Percentiles rank a stretch among this genome's conserved stretches.
phyloP scores from a whole-genome alignment of 1,140 invertebrate genomes.

The Ostrea denselamellosa region DNA sequence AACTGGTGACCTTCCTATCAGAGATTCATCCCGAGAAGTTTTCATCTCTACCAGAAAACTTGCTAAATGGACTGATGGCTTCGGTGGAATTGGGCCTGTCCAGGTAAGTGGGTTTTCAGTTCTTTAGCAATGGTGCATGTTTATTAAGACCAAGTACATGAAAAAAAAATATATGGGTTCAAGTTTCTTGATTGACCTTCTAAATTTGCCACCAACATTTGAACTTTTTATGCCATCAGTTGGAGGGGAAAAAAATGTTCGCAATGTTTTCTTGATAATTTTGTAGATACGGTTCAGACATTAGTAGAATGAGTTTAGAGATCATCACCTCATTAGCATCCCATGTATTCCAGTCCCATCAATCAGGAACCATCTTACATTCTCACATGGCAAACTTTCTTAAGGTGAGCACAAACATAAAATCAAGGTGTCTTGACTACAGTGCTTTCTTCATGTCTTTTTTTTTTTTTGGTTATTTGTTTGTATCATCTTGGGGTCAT shows the following conservation, averaged over 20 bases:
- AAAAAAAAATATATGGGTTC: no score
- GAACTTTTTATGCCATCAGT: no score
- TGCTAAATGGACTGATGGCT: slow-evolving; percentile 83
- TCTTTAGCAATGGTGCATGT: no score
- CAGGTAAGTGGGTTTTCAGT: slow-evolving; percentile 71
- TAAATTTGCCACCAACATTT: no score
- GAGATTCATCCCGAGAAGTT: slow-evolving; percentile 85
- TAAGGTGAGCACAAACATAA: slow-evolving; percentile 80
- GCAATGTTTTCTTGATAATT: background rate
- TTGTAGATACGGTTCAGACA: slow-evolving; percentile 83
- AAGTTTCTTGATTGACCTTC: no score
- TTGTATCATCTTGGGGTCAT: background rate
- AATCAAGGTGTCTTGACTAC: background rate
- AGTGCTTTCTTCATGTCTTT: background rate
- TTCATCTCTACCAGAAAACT: slow-evolving; percentile 80
- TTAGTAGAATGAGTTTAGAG: slow-evolving; percentile 84
- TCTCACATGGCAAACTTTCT: slow-evolving; percentile 84
- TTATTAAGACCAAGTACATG: no score
- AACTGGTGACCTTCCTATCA: slow-evolving; percentile 84
- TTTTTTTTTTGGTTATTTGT: background rate
- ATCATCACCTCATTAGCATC: slow-evolving; percentile 82
- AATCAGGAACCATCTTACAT: slow-evolving; percentile 79
- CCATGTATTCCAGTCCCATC: slow-evolving; percentile 76
- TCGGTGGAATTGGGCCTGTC: slow-evolving; percentile 86
- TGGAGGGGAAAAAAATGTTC: background rate